Conservation (phyloP, 92 coral and sea anemone genomes). For the Muricea muricata region DNA sequence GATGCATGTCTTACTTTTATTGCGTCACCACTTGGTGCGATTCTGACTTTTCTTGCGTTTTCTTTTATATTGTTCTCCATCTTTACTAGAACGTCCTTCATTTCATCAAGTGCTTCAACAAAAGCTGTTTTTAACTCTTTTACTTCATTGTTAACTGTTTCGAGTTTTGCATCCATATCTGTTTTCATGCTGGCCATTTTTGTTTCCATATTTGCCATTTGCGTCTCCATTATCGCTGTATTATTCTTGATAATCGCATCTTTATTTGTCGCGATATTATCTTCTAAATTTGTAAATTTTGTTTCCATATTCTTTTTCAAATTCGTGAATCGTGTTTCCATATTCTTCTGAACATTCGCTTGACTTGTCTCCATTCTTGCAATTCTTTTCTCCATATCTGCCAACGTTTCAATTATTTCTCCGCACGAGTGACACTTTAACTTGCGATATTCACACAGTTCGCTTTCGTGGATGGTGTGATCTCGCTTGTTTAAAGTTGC, state of each 20-base stretch:
- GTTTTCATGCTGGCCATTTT: not conserved
- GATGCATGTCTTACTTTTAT: not conserved
- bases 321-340: no score
- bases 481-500: not conserved
- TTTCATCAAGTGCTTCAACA: not conserved
- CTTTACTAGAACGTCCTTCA: not conserved
- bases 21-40: not conserved
- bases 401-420: not conserved
- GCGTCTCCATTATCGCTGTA: not conserved
- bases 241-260: not conserved
- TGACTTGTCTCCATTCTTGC: no score
- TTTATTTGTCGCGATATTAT: not conserved
- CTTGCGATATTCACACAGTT: not conserved
- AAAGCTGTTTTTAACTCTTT: not conserved
- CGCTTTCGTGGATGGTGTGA: not conserved
- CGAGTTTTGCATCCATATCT: not conserved
- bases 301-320: no score
- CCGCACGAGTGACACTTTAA: not conserved
- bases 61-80: constrained; percentile 13
- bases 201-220: no score
- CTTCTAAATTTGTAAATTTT: not conserved
- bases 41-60: not conserved
- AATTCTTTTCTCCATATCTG: not conserved
- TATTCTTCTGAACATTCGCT: not conserved
- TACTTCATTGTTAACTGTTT: not conserved